Evolutionary conservation across 1,140 invertebrate species (phyloP).

Genomic region (Psilanteris sp.): DNA sequence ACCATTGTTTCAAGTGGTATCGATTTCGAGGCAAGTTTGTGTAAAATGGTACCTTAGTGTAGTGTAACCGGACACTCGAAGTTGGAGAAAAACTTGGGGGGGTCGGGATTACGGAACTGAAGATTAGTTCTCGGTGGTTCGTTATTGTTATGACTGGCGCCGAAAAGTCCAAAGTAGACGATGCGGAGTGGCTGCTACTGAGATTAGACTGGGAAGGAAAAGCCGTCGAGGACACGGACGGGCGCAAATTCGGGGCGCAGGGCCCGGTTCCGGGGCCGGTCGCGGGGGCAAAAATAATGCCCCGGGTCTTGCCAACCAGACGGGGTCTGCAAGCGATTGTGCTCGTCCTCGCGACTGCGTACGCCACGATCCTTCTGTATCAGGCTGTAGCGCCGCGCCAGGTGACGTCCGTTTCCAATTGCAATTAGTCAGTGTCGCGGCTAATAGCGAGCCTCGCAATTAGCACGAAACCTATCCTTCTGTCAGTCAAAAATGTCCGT

Average conservation of each 20-base stretch:
- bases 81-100: constrained; percentile 6
- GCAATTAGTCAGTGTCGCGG: constrained; percentile 34
- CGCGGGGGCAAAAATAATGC: constrained; percentile 70
- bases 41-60: too few relatives aligned
- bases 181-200: constrained; percentile 68
- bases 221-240: constrained; percentile 49
- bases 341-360: constrained; percentile 78
- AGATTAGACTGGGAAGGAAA: constrained; percentile 55
- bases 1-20: too few relatives aligned
- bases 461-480: neutral
- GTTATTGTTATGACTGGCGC: constrained; percentile 70
- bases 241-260: constrained; percentile 57
- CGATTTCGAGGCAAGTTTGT: too few relatives aligned
- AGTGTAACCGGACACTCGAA: too few relatives aligned
- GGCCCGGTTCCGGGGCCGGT: constrained; percentile 53
- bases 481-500: too few relatives aligned
- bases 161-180: constrained; percentile 64
- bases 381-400: constrained; percentile 82
- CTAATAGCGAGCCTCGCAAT: constrained; percentile 1
- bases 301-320: constrained; percentile 74
- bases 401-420: constrained; percentile 70
- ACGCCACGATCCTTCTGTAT: constrained; percentile 84
- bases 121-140: constrained; percentile 3
- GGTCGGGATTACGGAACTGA: constrained; percentile 21
- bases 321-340: constrained; percentile 74